Evolutionary conservation across 1,140 invertebrate species (phyloP).

Genomic region (Macrotrachela quadricornifera): DNA sequence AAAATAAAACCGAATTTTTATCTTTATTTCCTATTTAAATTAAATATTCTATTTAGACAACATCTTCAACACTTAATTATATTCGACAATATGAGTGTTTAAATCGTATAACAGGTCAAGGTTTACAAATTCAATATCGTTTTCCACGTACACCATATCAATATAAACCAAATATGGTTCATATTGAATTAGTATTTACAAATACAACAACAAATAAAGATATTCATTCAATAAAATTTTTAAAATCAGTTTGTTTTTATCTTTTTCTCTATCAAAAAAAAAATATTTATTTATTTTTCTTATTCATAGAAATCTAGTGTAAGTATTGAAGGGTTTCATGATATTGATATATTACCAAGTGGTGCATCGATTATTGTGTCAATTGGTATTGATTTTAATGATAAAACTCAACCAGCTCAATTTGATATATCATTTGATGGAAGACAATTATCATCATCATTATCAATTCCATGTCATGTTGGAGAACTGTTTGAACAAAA

Average conservation of each 20-base stretch:
- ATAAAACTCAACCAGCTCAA: conserved; percentile 62
- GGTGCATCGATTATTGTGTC: conserved; percentile 28
- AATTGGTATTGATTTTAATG: conserved; percentile 75
- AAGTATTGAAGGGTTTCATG: conserved; percentile 57
- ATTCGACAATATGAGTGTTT: conserved; percentile 41
- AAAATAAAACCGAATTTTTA: too few relatives aligned
- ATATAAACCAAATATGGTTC: conserved; percentile 44
- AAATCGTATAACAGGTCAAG: conserved; percentile 51
- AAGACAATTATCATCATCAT: not conserved
- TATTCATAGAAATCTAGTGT: conserved; percentile 41
- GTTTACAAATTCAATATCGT: conserved; percentile 47
- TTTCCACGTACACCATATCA: conserved; percentile 28
- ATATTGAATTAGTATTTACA: conserved; percentile 55
- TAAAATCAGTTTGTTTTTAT: conserved; percentile 10
- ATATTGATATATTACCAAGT: conserved; percentile 42
- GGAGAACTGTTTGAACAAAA: conserved; percentile 70
- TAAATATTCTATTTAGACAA: conserved; percentile 68
- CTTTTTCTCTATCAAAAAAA: too few relatives aligned
- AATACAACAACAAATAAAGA: conserved; percentile 45
- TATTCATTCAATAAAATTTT: conserved; percentile 46
- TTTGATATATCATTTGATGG: conserved; percentile 41
- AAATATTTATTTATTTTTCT: too few relatives aligned
- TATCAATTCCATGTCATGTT: conserved; percentile 51
- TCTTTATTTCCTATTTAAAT: conserved; percentile 11
- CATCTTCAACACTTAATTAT: too few relatives aligned